Percentiles rank a stretch among this genome's conserved stretches.
Conservation (phyloP, 2,113 vertebrate species). For the Pelusios castaneus region DNA sequence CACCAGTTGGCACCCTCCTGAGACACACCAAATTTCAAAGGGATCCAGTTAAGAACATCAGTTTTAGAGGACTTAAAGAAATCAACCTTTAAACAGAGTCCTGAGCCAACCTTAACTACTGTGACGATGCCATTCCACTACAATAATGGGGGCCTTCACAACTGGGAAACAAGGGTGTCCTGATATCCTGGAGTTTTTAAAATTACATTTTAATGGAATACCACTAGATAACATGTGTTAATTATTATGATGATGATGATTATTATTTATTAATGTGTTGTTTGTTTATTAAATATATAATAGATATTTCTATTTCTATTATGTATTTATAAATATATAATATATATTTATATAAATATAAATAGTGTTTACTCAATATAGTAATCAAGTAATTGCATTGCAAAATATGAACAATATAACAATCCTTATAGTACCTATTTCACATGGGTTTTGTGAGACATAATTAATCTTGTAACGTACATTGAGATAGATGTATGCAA, state of each 20-base stretch:
- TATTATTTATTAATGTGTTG: no score
- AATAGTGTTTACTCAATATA: background rate
- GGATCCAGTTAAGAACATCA: no score
- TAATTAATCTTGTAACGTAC: background rate
- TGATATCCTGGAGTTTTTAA: background rate
- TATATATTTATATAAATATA: no score
- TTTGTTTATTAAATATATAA: background rate
- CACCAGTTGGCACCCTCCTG: no score
- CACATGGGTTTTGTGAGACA: background rate
- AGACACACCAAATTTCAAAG: no score
- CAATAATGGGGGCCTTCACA: background rate
- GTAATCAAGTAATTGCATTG: rapidly evolving
- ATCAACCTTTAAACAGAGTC: no score
- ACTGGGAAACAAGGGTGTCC: background rate
- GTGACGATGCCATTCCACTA: background rate
- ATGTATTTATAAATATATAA: background rate
- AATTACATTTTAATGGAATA: background rate
- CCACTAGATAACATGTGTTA: background rate
- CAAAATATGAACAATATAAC: background rate
- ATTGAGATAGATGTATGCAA: background rate
- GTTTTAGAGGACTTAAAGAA: no score
- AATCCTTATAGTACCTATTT: background rate
- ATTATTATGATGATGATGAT: no score
- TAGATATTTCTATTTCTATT: background rate
- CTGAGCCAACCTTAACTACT: no score